A percentile compares a stretch with the other conserved stretches of the same genome.
These are phyloP conservation scores for Dryobota labecula DNA, from an alignment of 2,888 invertebrate genomes.

Conservation along the genomic window DNA sequence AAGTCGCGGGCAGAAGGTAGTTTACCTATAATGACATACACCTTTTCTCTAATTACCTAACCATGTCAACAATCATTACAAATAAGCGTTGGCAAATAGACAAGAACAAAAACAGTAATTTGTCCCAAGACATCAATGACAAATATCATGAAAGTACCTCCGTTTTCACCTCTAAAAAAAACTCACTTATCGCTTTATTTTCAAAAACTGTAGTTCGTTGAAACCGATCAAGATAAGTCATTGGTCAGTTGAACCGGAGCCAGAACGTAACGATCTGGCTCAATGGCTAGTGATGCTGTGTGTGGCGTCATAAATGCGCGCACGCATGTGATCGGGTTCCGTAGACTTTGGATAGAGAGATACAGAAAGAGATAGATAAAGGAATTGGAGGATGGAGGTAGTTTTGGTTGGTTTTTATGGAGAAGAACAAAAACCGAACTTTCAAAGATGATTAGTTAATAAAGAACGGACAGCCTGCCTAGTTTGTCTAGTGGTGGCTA, in stretches of 20 bases:
- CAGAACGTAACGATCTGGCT: slow-evolving; percentile 64
- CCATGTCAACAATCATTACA: background rate
- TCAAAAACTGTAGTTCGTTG: slow-evolving; percentile 43
- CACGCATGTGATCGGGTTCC: slow-evolving; percentile 21
- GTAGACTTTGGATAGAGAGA: background rate
- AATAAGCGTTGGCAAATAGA: slow-evolving; percentile 3
- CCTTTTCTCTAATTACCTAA: background rate
- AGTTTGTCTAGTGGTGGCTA: background rate
- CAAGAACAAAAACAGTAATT: slow-evolving; percentile 1
- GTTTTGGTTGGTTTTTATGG: background rate
- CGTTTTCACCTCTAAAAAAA: slow-evolving; percentile 12
- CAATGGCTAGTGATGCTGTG: slow-evolving; percentile 49
- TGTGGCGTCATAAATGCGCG: slow-evolving; percentile 34
- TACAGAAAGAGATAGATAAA: background rate
- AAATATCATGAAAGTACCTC: slow-evolving; percentile 16
- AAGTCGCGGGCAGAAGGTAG: too few relatives aligned
- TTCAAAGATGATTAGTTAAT: too few relatives aligned
- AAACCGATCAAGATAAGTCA: slow-evolving; percentile 68
- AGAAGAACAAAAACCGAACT: background rate
- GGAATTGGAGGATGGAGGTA: background rate
- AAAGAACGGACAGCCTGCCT: background rate
- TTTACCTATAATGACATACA: background rate
- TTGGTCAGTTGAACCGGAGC: slow-evolving; percentile 73
- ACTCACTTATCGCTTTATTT: slow-evolving; percentile 31
- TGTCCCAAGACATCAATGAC: slow-evolving; percentile 5